Conservation (phyloP, 1,140 invertebrate genomes). For the Monomorium pharaonis region DNA sequence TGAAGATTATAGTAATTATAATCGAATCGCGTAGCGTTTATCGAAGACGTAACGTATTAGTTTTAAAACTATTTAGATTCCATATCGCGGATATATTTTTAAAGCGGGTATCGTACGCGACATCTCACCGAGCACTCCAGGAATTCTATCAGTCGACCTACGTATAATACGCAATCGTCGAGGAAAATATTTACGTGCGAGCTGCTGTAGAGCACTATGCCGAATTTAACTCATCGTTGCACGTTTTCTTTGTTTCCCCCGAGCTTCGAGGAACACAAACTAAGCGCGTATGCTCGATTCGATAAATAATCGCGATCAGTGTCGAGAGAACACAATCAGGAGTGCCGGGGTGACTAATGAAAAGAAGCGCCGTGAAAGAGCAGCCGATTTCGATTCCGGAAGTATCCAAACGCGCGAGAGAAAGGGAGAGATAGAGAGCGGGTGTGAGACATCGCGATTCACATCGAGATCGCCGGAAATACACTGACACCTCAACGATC, state of each 20-base stretch:
- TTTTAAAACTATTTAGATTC: slow-evolving; percentile 31
- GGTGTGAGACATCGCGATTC: not conserved
- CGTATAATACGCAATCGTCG: not conserved
- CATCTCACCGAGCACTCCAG: not conserved
- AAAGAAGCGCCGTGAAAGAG: not conserved
- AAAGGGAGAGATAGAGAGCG: not conserved
- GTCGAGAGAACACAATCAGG: not conserved
- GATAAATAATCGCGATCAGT: not conserved
- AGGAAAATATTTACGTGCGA: not conserved
- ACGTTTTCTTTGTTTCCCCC: not conserved
- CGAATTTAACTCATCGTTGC: not conserved
- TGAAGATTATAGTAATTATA: slow-evolving; percentile 30
- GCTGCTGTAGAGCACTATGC: not conserved
- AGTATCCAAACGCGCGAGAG: not conserved
- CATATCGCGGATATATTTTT: slow-evolving; percentile 36
- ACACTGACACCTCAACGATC: slow-evolving; percentile 60
- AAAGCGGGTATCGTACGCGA: slow-evolving; percentile 1
- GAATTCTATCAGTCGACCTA: slow-evolving; percentile 4
- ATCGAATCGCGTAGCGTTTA: not conserved
- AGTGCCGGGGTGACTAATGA: not conserved
- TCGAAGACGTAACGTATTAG: not conserved
- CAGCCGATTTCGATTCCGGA: not conserved
- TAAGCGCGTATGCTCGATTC: not conserved
- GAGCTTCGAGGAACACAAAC: not conserved
- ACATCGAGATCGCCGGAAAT: slow-evolving; percentile 6